These are phyloP conservation scores for Coleophora flavipennella DNA, from an alignment of 2,888 invertebrate genomes.

Conservation along the genomic window DNA sequence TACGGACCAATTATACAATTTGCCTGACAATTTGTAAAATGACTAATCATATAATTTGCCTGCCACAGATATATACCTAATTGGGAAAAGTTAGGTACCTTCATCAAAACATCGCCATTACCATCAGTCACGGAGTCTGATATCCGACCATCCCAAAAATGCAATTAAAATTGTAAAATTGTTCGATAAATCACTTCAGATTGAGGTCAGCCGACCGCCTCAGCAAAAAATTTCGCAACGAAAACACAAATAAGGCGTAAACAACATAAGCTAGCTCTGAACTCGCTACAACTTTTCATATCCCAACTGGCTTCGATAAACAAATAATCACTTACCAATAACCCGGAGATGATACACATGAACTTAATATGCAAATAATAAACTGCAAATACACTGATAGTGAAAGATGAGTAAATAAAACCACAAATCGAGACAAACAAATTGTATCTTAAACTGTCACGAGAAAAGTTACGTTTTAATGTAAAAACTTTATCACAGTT, in stretches of 20 bases:
- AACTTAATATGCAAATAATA: neutral
- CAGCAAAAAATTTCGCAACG: conserved; percentile 39
- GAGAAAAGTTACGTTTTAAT: conserved; percentile 14
- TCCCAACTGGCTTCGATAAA: too few relatives aligned
- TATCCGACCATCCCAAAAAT: too few relatives aligned
- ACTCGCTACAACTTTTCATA: too few relatives aligned
- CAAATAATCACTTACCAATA: too few relatives aligned
- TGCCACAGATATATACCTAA: too few relatives aligned
- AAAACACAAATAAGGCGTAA: conserved; percentile 36
- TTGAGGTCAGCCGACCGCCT: conserved; percentile 35
- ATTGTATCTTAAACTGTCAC: conserved; percentile 14
- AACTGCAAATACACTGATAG: conserved; percentile 5
- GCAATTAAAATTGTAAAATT: too few relatives aligned
- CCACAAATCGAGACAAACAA: conserved; percentile 30
- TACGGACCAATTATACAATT: too few relatives aligned
- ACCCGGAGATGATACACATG: neutral
- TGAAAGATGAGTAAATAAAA: conserved; percentile 12
- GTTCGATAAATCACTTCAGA: conserved; percentile 5
- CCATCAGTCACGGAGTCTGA: too few relatives aligned
- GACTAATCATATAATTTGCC: too few relatives aligned
- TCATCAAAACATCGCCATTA: too few relatives aligned
- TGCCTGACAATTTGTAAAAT: too few relatives aligned
- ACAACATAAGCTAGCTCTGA: conserved; percentile 13
- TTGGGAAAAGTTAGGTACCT: too few relatives aligned
- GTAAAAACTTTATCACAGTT: conserved; percentile 31